Conservation (phyloP, 2,113 vertebrate species). For the Heptranchias perlo region DNA sequence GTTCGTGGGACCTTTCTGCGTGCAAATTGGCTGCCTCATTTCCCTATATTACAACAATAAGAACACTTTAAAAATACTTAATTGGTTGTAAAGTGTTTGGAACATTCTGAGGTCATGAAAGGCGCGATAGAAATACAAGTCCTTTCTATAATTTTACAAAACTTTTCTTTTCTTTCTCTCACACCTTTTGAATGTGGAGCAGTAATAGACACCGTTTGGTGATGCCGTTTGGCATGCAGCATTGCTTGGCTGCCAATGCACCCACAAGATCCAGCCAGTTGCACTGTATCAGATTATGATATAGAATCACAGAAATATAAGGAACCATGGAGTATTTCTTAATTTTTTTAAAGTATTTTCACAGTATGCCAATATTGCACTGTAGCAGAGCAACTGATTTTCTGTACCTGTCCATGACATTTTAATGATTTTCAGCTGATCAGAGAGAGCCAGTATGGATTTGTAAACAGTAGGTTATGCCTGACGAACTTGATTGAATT, state of each 20-base stretch:
- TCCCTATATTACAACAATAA: no score
- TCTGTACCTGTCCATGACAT: no score
- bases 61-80: neutral
- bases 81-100: neutral
- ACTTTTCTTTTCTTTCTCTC: no score
- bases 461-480: no score
- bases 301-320: neutral
- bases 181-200: neutral
- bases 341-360: neutral
- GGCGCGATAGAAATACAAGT: no score
- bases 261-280: neutral
- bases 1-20: no score
- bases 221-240: neutral
- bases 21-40: neutral
- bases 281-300: neutral
- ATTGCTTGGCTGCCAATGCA: neutral
- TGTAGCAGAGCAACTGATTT: no score
- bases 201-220: neutral
- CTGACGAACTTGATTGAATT: no score
- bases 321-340: neutral
- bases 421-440: no score
- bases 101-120: neutral
- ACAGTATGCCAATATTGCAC: neutral
- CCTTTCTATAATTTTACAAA: no score
- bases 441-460: no score